Evolutionary conservation across 2,888 invertebrate species (phyloP).

Genomic region (Habrosyne pyritoides): DNA sequence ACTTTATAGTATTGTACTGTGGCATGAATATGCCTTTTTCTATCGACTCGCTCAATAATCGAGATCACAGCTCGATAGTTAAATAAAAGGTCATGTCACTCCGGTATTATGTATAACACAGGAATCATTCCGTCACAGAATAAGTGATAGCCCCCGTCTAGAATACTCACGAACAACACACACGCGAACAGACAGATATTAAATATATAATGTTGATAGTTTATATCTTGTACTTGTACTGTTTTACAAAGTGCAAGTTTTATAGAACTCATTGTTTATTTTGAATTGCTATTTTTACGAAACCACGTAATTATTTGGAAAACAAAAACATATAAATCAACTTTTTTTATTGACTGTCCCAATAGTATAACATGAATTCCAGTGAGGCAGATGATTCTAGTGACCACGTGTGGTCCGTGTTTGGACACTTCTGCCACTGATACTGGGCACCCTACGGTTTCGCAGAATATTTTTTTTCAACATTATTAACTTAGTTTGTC

Average conservation of each 20-base stretch:
- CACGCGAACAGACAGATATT: too few relatives aligned
- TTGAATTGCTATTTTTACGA: too few relatives aligned
- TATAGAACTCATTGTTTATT: too few relatives aligned
- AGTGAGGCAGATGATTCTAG: slow-evolving; percentile 11
- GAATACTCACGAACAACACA: too few relatives aligned
- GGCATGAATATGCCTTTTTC: background rate
- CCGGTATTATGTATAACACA: too few relatives aligned
- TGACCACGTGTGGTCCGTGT: slow-evolving; percentile 64
- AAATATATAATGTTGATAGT: too few relatives aligned
- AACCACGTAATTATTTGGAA: background rate
- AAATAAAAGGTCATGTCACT: background rate
- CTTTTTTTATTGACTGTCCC: background rate
- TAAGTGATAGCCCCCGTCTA: too few relatives aligned
- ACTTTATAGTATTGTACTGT: slow-evolving; percentile 19
- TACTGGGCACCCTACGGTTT: slow-evolving; percentile 69
- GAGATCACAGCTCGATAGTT: background rate
- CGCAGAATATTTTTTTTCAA: slow-evolving; percentile 61
- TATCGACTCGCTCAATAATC: background rate
- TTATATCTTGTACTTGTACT: too few relatives aligned
- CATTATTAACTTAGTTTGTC: slow-evolving; percentile 67
- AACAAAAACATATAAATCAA: background rate
- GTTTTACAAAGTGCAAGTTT: too few relatives aligned
- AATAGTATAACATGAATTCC: background rate
- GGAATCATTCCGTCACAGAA: too few relatives aligned
- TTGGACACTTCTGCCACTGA: slow-evolving; percentile 69